A percentile compares a stretch with the other conserved stretches of the same genome.
These are phyloP conservation scores for Halocaridina rubra DNA, from an alignment of 2,888 invertebrate species.

Conservation along the genomic window DNA sequence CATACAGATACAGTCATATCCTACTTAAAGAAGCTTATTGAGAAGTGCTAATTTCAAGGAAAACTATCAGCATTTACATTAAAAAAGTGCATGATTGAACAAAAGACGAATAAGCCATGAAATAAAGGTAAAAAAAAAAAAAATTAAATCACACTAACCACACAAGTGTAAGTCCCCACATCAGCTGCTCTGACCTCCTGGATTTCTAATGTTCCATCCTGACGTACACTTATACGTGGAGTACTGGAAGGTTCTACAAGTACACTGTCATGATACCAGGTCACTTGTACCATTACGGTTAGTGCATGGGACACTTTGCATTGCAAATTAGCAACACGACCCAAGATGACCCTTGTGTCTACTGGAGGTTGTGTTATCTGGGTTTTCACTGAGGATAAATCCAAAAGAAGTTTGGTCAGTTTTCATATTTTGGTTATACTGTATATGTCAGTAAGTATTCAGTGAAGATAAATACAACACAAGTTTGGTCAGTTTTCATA, in stretches of 20 bases:
- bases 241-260: slow-evolving; percentile 28
- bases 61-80: too few species aligned
- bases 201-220: slow-evolving; percentile 88
- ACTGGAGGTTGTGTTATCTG: slow-evolving; percentile 77
- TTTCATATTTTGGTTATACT: too few species aligned
- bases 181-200: slow-evolving; percentile 90
- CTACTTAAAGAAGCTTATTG: too few species aligned
- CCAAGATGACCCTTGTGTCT: slow-evolving; percentile 89
- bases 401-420: too few species aligned
- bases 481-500: too few species aligned
- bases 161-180: slow-evolving; percentile 93
- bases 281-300: slow-evolving; percentile 79
- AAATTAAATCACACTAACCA: slow-evolving; percentile 68
- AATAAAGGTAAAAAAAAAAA: too few species aligned
- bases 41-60: too few species aligned
- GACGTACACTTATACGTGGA: slow-evolving; percentile 69
- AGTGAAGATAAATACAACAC: too few species aligned
- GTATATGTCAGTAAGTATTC: too few species aligned
- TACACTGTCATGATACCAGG: slow-evolving; percentile 61
- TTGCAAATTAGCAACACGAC: slow-evolving; percentile 91
- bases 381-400: slow-evolving; percentile 47
- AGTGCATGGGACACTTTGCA: slow-evolving; percentile 95
- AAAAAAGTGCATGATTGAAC: too few species aligned
- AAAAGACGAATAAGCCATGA: too few species aligned
- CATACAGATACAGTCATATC: too few species aligned